Evolutionary conservation across 1,140 invertebrate genomes (phyloP).

Genomic region (Drosophila lowei): DNA sequence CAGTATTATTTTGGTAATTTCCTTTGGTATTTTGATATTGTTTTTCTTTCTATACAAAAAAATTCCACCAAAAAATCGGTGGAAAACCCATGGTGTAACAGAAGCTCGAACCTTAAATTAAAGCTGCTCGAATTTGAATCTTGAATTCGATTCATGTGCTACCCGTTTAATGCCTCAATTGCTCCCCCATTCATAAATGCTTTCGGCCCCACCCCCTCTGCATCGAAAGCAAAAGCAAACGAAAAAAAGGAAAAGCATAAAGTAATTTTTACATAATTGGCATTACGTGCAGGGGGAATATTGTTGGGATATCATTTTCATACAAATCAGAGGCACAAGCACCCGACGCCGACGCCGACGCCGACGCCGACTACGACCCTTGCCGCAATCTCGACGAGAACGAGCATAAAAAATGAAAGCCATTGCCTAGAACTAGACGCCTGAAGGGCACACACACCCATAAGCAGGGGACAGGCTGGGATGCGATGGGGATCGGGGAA

Average conservation of each 20-base stretch:
- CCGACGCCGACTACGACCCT: neutral
- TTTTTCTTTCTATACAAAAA: no score
- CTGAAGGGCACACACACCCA: neutral
- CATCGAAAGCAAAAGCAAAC: no score
- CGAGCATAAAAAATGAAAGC: slow-evolving; percentile 49
- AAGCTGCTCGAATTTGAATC: neutral
- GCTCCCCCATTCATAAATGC: slow-evolving; percentile 31
- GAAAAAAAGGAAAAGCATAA: slow-evolving; percentile 39
- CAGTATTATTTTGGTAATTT: no score
- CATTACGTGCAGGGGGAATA: slow-evolving; percentile 59
- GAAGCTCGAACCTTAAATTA: no score
- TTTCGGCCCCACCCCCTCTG: neutral
- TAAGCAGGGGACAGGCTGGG: slow-evolving; percentile 23
- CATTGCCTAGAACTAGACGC: slow-evolving; percentile 45
- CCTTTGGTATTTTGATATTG: no score
- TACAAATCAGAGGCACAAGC: slow-evolving; percentile 62
- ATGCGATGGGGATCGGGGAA: neutral
- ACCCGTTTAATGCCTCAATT: slow-evolving; percentile 34
- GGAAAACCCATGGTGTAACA: no score
- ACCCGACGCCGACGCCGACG: slow-evolving; percentile 9
- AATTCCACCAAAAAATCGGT: no score
- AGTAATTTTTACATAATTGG: slow-evolving; percentile 77
- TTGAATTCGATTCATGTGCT: slow-evolving; percentile 5
- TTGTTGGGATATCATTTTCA: slow-evolving; percentile 64
- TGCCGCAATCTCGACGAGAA: slow-evolving; percentile 37